These are phyloP conservation scores for Lampropteryx suffumata DNA, from an alignment of 2,888 invertebrate species.

Conservation along the genomic window DNA sequence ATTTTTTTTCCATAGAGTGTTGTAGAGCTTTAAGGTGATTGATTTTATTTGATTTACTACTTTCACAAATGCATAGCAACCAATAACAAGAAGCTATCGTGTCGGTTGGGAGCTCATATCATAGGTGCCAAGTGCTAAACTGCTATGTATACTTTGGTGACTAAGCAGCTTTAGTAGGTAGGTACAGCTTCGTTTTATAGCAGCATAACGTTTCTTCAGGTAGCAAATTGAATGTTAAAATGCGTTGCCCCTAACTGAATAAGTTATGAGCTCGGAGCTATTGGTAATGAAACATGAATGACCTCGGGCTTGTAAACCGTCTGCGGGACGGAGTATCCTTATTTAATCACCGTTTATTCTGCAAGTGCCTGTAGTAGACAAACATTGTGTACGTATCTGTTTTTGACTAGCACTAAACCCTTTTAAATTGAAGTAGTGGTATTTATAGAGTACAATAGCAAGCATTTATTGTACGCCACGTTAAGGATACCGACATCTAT, in stretches of 20 bases:
- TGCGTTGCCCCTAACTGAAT: conserved; percentile 76
- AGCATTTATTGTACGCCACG: too few relatives aligned
- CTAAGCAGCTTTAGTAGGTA: too few relatives aligned
- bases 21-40: not conserved
- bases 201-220: conserved; percentile 61
- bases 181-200: conserved; percentile 10
- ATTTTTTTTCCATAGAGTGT: too few relatives aligned
- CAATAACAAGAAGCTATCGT: too few relatives aligned
- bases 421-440: not conserved
- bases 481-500: too few relatives aligned
- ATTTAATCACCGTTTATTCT: conserved; percentile 61
- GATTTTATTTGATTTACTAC: too few relatives aligned
- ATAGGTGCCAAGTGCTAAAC: too few relatives aligned
- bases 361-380: conserved; percentile 42
- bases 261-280: conserved; percentile 75
- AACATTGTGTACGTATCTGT: conserved; percentile 3
- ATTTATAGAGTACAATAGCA: too few relatives aligned
- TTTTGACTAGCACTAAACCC: not conserved
- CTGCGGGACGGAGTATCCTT: conserved; percentile 64
- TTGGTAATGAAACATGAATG: conserved; percentile 80
- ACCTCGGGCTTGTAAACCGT: conserved; percentile 63
- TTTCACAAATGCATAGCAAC: too few relatives aligned
- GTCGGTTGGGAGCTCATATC: too few relatives aligned
- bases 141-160: too few relatives aligned
- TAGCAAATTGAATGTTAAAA: conserved; percentile 78